These are phyloP conservation scores for Spilogale gracilis DNA, from an alignment of 2,113 vertebrate genomes.

Conservation along the genomic window DNA sequence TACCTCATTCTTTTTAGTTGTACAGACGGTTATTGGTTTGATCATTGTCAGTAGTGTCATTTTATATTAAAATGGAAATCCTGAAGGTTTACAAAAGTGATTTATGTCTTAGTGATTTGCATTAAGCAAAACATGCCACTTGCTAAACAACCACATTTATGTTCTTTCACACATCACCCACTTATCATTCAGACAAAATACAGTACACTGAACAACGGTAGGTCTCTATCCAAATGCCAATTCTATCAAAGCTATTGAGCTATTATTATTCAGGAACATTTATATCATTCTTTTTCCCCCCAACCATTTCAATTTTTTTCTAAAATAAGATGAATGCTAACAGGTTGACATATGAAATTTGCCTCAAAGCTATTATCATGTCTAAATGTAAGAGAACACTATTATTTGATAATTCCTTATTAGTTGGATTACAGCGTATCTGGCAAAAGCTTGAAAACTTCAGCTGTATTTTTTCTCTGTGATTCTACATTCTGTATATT, in stretches of 20 bases:
- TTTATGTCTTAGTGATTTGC: conserved; percentile 53
- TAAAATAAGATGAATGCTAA: conserved; percentile 45
- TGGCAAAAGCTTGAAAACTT: neutral
- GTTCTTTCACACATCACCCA: neutral
- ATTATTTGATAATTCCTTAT: conserved; percentile 13
- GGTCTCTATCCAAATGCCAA: neutral
- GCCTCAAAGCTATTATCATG: conserved; percentile 49
- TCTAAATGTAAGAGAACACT: conserved; percentile 24
- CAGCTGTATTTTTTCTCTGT: neutral
- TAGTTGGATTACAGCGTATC: neutral
- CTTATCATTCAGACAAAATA: conserved; percentile 33
- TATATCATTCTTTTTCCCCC: neutral
- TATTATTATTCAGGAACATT: neutral
- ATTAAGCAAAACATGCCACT: conserved; percentile 57
- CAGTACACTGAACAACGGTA: neutral
- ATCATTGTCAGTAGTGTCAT: neutral
- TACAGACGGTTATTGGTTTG: neutral
- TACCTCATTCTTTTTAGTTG: neutral
- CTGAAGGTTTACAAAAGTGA: conserved; percentile 26
- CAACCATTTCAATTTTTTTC: conserved; percentile 53
- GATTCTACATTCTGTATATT: neutral
- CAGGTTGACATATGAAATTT: conserved; percentile 9
- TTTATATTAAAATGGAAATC: conserved; percentile 46
- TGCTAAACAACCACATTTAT: conserved; percentile 55
- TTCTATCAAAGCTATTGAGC: neutral